Evolutionary conservation across 2,113 vertebrate species (phyloP).

Genomic region (Struthidea cinerea): DNA sequence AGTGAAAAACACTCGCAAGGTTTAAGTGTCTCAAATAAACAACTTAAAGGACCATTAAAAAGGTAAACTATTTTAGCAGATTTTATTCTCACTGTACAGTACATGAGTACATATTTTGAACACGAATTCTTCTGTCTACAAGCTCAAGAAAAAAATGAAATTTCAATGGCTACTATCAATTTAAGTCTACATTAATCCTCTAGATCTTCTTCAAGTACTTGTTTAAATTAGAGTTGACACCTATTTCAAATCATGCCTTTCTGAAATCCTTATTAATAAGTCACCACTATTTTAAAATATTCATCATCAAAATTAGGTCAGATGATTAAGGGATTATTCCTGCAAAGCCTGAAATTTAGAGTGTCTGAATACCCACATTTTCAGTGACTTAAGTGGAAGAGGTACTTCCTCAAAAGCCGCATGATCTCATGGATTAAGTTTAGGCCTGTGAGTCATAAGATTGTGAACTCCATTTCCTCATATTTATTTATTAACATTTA

Average conservation of each 20-base stretch:
- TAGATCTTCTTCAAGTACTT: slow-evolving; percentile 52
- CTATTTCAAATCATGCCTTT: slow-evolving; percentile 47
- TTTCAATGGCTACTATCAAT: slow-evolving; percentile 37
- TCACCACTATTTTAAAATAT: slow-evolving; percentile 62
- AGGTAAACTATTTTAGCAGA: neutral
- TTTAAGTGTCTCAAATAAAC: neutral
- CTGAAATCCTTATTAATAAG: slow-evolving; percentile 61
- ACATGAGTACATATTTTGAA: neutral
- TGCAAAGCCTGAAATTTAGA: slow-evolving; percentile 46
- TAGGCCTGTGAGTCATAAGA: neutral
- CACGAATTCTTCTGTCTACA: neutral
- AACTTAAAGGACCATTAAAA: neutral
- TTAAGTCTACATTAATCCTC: slow-evolving; percentile 36
- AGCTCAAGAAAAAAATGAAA: neutral
- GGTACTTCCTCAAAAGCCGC: neutral
- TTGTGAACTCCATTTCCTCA: neutral
- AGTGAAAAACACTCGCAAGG: neutral
- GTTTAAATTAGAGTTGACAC: slow-evolving; percentile 57
- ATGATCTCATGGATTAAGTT: neutral
- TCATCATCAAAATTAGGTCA: slow-evolving; percentile 62
- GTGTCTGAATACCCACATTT: slow-evolving; percentile 15
- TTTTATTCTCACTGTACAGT: neutral
- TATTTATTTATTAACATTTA: neutral
- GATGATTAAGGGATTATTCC: slow-evolving; percentile 57
- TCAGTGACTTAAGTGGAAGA: neutral